Evolutionary conservation across 2,797 vertebrate species (phyloP), one percentile per base, ranked within the genome.

Genomic region (Pagetopsis macropterus): DNA sequence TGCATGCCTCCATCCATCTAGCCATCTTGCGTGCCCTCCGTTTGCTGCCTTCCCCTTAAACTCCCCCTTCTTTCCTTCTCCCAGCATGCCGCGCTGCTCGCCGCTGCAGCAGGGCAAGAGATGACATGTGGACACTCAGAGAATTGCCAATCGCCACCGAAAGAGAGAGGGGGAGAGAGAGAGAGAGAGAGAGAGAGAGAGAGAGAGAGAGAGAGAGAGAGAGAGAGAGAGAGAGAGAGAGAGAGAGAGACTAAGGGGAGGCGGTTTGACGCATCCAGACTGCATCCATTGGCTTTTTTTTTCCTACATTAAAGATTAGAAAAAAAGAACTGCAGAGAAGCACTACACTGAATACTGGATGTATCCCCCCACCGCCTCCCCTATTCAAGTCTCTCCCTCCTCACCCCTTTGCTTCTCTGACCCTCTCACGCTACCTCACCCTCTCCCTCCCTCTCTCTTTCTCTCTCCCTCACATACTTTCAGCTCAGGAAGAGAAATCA

Each of bases 261-360:
- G 86, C 64, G 78, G 88, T 92, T 91, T 94, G 87, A 92, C 92
- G 92, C 92, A 94, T 93, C 92, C 88, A 89, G 86, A 91, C 94
- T 94, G 94, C 93, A 94, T 92, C 92, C 92, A 92, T 88, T 91
- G 90, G 91, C 89, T 91, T 92, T 92, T 94, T 90, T 91, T 91
- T 78, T 52, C 76, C 90, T 91, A 91, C 93, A 93, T 93, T 94
- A 92, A 94, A 92, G 91, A 93, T 93, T 91, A 93, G 90, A 91
- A 94, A 92, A 92, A 89, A 91, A 91, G 91, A 95, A 93, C 97
- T 97, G 97, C 97, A 98, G 96, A 94, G 95, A 94, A 92, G 94
- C 94, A 94, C 94, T 94, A 92, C 94, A 94, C 95, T 96, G 96
- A 96, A 96, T 95, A 95, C 96, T 95, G 94, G 95, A 95, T 96